Evolutionary conservation across 1,140 invertebrate species (phyloP).

Genomic region (Polypedilum pembai): DNA sequence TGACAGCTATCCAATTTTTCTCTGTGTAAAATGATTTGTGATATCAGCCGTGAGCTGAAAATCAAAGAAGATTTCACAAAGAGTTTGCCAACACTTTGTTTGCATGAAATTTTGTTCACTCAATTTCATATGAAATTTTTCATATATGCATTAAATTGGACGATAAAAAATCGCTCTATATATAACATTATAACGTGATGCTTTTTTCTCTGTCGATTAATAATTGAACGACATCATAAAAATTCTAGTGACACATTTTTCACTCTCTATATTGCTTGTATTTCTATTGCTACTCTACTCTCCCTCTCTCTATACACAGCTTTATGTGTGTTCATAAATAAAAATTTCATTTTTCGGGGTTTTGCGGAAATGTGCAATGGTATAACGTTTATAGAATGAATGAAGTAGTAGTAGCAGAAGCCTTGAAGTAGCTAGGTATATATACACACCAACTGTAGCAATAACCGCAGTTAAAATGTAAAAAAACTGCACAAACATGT

Average conservation of each 20-base stretch:
- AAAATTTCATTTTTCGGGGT: background rate
- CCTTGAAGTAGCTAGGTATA: too few relatives aligned
- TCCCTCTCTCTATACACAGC: too few relatives aligned
- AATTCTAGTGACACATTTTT: background rate
- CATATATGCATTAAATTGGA: background rate
- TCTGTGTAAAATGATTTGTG: slow-evolving; percentile 12
- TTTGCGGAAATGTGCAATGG: background rate
- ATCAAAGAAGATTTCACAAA: background rate
- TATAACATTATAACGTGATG: background rate
- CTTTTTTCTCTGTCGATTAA: background rate
- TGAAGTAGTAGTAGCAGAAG: too few relatives aligned
- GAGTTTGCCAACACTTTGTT: background rate
- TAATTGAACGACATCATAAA: slow-evolving; percentile 7
- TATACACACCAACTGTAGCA: too few relatives aligned
- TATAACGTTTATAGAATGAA: too few relatives aligned
- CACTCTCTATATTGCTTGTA: background rate
- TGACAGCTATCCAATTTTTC: slow-evolving; percentile 1
- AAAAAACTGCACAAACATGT: too few relatives aligned
- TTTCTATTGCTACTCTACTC: too few relatives aligned
- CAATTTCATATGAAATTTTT: slow-evolving; percentile 14
- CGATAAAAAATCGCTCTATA: slow-evolving; percentile 1
- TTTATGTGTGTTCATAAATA: too few relatives aligned
- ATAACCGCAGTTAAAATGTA: too few relatives aligned
- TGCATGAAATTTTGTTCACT: background rate
- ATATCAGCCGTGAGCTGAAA: background rate